Evolutionary conservation across 2,113 vertebrate species (phyloP).

Genomic region (Vanacampus margaritifer): DNA sequence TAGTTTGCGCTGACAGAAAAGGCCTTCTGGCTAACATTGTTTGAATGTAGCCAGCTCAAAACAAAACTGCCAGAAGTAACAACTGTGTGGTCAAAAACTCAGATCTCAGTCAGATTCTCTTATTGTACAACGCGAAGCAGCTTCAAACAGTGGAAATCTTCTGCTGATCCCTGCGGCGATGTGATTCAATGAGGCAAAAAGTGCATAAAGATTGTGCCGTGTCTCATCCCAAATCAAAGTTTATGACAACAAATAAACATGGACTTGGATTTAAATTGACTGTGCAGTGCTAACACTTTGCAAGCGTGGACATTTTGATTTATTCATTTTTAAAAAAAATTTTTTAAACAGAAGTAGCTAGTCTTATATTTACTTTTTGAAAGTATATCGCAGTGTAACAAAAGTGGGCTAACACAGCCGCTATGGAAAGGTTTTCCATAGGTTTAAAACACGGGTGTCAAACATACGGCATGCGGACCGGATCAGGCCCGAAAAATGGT

Average conservation of each 20-base stretch:
- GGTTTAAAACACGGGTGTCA: too few relatives aligned
- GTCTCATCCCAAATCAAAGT: conserved; percentile 54
- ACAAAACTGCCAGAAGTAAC: conserved; percentile 43
- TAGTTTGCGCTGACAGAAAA: conserved; percentile 37
- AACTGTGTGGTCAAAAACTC: conserved; percentile 47
- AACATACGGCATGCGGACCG: too few relatives aligned
- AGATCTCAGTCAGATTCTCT: conserved; percentile 48
- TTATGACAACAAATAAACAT: conserved; percentile 46
- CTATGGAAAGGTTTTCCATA: too few relatives aligned
- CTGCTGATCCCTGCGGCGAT: conserved; percentile 49
- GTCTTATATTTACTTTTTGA: too few relatives aligned
- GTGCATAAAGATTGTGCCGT: conserved; percentile 54
- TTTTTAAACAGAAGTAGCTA: not conserved
- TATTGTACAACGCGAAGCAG: conserved; percentile 42
- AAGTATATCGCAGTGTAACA: too few relatives aligned
- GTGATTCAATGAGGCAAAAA: conserved; percentile 54
- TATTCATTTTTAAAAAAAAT: conserved; percentile 24
- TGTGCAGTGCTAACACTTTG: conserved; percentile 29
- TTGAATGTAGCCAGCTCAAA: conserved; percentile 48
- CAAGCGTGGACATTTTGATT: conserved; percentile 22
- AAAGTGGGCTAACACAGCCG: too few relatives aligned
- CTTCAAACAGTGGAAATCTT: conserved; percentile 40
- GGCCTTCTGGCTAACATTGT: conserved; percentile 53
- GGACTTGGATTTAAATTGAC: conserved; percentile 40
- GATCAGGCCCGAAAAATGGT: too few relatives aligned